Evolutionary conservation across 2,888 invertebrate genomes (phyloP).

Genomic region (Drosophila multiciliata): DNA sequence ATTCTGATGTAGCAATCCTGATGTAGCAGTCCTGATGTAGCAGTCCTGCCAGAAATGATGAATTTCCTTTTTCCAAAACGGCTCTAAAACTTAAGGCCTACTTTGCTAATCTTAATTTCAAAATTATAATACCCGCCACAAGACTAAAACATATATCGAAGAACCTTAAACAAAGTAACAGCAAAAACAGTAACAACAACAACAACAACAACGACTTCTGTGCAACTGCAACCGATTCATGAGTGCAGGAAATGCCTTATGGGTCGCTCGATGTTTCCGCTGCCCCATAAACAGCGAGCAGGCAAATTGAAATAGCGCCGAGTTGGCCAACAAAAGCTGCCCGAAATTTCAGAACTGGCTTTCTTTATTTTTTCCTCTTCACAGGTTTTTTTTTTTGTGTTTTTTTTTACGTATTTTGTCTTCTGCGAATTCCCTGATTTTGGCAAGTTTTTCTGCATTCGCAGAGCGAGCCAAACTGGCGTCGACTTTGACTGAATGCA

Average conservation of each 20-base stretch:
- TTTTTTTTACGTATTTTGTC: background rate
- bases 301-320: constrained; percentile 73
- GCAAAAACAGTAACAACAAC: constrained; percentile 21
- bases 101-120: background rate
- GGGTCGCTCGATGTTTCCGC: constrained; percentile 68
- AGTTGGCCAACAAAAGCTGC: constrained; percentile 16
- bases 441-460: constrained; percentile 25
- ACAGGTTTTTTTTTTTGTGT: background rate
- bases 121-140: background rate
- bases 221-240: constrained; percentile 56
- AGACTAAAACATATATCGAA: constrained; percentile 7
- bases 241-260: constrained; percentile 81
- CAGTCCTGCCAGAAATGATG: background rate
- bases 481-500: constrained; percentile 61
- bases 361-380: background rate
- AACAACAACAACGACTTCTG: constrained; percentile 22
- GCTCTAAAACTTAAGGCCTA: too few species aligned
- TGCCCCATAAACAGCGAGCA: constrained; percentile 66
- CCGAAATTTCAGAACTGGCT: constrained; percentile 40
- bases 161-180: constrained; percentile 54
- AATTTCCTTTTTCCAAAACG: background rate
- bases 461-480: constrained; percentile 54
- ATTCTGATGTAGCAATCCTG: too few species aligned
- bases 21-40: background rate
- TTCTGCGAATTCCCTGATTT: background rate